Conservation (phyloP, 1,140 invertebrate genomes). For the Drosophila athabasca region DNA sequence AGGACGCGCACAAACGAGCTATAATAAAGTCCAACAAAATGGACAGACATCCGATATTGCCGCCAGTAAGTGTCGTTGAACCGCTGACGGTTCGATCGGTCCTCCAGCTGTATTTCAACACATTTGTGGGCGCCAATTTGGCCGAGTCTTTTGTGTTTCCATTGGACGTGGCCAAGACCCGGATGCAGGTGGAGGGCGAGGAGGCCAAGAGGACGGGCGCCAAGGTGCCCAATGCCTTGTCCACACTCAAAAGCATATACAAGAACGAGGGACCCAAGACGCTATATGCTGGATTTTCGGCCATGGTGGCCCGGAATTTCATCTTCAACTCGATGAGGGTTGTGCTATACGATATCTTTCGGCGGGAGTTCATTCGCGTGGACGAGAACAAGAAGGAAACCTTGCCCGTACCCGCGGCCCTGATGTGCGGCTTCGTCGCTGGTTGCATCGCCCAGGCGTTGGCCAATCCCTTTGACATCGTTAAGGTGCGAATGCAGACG, state of each 20-base stretch:
- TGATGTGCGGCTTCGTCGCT: slow-evolving; percentile 29
- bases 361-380: slow-evolving; percentile 19
- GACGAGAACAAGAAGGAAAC: slow-evolving; percentile 13
- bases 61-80: slow-evolving; percentile 3
- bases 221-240: slow-evolving; percentile 7
- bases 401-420: slow-evolving; percentile 1
- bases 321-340: slow-evolving; percentile 58
- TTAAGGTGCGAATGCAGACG: slow-evolving; percentile 61
- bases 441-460: slow-evolving; percentile 54
- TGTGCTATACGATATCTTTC: slow-evolving; percentile 52
- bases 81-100: slow-evolving; percentile 13
- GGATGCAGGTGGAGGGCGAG: slow-evolving; percentile 54
- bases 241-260: slow-evolving; percentile 20
- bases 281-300: slow-evolving; percentile 48
- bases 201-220: slow-evolving; percentile 25
- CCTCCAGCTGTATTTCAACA: slow-evolving; percentile 48
- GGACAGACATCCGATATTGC: not conserved
- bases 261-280: slow-evolving; percentile 8
- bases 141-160: slow-evolving; percentile 47
- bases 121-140: slow-evolving; percentile 52
- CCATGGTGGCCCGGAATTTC: slow-evolving; percentile 45
- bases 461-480: slow-evolving; percentile 58
- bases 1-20: slow-evolving; percentile 2
- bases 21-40: not conserved
- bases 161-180: slow-evolving; percentile 56